phyloP scores from a whole-genome alignment of 2,888 invertebrate species.

The Rotaria sp. region DNA sequence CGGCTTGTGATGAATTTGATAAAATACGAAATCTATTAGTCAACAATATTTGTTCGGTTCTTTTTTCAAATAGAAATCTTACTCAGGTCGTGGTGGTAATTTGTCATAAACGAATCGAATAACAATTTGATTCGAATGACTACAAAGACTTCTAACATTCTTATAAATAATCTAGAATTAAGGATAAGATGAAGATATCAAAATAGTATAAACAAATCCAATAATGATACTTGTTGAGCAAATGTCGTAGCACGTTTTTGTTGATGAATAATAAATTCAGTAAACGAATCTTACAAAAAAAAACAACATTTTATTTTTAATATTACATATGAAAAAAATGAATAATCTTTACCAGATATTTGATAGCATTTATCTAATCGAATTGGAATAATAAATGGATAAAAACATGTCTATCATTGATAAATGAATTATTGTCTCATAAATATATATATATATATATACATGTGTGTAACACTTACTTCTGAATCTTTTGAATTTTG shows the following conservation, averaged over 20 bases:
- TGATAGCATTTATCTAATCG: constrained; percentile 4
- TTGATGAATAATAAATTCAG: constrained; percentile 9
- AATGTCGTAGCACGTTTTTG: background rate
- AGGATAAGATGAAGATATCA: background rate
- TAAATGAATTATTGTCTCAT: too few species aligned
- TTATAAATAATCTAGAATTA: background rate
- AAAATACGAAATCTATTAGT: background rate
- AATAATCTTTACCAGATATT: background rate
- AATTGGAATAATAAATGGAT: constrained; percentile 14
- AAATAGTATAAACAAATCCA: background rate
- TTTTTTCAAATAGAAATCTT: background rate
- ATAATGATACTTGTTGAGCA: background rate
- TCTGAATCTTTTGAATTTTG: background rate
- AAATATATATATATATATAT: background rate
- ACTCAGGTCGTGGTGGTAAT: constrained; percentile 7
- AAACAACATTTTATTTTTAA: background rate
- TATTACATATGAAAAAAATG: background rate
- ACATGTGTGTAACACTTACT: background rate
- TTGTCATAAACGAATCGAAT: background rate
- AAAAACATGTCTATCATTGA: background rate
- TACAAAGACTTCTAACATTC: background rate
- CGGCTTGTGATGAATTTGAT: background rate
- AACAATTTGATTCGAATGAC: background rate
- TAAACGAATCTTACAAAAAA: background rate
- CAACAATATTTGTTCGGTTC: background rate